Base-by-base conservation (phyloP, 1,140 invertebrate genomes). In the Drosophila rhopaloa region DNA sequence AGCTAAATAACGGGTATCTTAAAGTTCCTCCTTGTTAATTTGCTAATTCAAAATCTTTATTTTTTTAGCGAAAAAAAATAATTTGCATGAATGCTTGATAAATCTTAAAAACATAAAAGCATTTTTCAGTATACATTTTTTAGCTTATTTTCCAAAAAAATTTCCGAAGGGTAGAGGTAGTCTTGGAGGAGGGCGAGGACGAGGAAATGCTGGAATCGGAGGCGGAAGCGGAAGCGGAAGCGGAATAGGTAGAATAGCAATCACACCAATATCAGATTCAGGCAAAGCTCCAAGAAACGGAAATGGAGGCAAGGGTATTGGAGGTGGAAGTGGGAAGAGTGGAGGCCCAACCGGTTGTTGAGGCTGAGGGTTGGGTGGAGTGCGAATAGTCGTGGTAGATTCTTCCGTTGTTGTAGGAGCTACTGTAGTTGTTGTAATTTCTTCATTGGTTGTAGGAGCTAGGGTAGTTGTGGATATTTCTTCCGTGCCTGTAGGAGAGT, bases 241-340 rank as follows among this genome's bases (percentile, higher is more conserved):
- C 9, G 37, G 44, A 10, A 66, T 4, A 1, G 63, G 63, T 13
- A 63, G n/a, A n/a, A 67, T 19, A 24, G 59, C 63, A 65, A 67
- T 32, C 1, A 65, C 61, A 14, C 44, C 27, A 14, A 37, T 14
- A 14, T 67, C 35, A 4, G 60, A 27, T 38, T 41, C 35, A 7
- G 63, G 62, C 24, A 66, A 48, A 1, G 6, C 5, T 32, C 59
- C 59, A 10, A 43, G 43, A 10, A 63, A 11, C 4, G 60, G 58
- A 19, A 61, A 62, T 2, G 19, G 41, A 0, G 58, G 58, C 7
- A 41, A 9, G 0, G 59, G 59, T 11, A 29, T 24, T 0, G 50
- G 54, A 37, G 57, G 41, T 24, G 59, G 58, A 35, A 19, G 5
- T 7, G 41, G 11, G 13, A 63, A 62, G 3, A 10, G 13, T 32